Conservation (phyloP, 2,888 invertebrate species). For the Punctoribates punctum region DNA sequence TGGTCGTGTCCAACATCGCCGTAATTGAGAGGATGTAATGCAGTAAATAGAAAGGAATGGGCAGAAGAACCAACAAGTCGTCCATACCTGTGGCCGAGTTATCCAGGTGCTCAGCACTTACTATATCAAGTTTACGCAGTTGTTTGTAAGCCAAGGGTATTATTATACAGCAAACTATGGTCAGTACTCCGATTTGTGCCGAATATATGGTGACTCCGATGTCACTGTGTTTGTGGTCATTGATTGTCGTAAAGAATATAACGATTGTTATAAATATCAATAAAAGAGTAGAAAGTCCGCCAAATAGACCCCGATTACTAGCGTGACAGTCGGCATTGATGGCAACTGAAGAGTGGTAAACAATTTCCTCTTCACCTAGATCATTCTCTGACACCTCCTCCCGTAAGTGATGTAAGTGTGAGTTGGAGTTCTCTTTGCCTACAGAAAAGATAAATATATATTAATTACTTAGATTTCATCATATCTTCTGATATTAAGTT, state of each 20-base stretch:
- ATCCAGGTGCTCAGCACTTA: constrained; percentile 57
- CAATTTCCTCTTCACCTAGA: constrained; percentile 48
- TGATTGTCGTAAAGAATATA: constrained; percentile 61
- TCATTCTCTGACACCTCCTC: constrained; percentile 44
- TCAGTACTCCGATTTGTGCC: constrained; percentile 59
- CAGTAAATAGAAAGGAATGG: constrained; percentile 68
- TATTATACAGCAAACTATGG: constrained; percentile 61
- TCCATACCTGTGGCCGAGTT: constrained; percentile 63
- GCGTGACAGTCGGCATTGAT: constrained; percentile 69
- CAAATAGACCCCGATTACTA: constrained; percentile 69
- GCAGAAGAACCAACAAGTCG: constrained; percentile 66
- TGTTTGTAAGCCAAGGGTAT: constrained; percentile 63
- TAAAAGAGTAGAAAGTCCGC: constrained; percentile 63
- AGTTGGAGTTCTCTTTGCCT: background rate
- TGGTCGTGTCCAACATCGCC: constrained; percentile 25
- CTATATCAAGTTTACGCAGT: constrained; percentile 63
- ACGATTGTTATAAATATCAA: constrained; percentile 61
- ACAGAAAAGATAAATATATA: no score
- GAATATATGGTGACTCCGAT: constrained; percentile 49
- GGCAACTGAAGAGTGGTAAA: constrained; percentile 54
- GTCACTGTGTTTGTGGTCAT: constrained; percentile 52
- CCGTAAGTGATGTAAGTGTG: constrained; percentile 45
- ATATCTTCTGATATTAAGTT: no score
- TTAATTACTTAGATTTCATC: no score
- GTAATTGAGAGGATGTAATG: constrained; percentile 61